Base-by-base conservation (phyloP, 2,113 vertebrate genomes). In the Scomber scombrus region DNA sequence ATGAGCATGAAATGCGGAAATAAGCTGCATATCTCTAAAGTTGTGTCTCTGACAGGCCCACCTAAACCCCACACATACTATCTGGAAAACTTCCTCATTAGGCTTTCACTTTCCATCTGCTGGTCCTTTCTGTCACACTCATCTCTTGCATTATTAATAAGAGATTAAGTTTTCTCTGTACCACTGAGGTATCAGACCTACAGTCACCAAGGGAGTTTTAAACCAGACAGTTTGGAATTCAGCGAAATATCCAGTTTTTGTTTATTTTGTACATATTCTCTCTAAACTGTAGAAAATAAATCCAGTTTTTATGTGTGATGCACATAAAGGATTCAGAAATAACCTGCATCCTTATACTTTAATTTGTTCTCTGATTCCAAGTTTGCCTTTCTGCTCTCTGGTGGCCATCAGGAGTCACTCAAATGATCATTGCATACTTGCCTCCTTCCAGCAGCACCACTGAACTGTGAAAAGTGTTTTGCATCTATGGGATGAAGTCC, bases 71-170 rank as follows among this genome's bases (percentile, higher is more conserved):
- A 21, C 34, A 6, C 11, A 9, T 54, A 26, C 57, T 63, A 54
- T 58, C 29, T n/a, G 45, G 54, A 47, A 55, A 63, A 45, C 18
- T 19, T 19, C 16, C 34, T 64, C 0, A 0, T 16, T 16, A 12
- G 9, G 56, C 47, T 77, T 78, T 85, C 58, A 56, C 75, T 75
- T 71, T 75, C 69, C 73, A 52, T 54, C 81, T 82, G 75, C 80
- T 84, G 67, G 54, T 68, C 34, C 34, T 40, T 40, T 10, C 34
- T 40, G 34, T 40, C 34, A 40, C 34, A 40, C 6, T 7, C 34
- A 2, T 50, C 47, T 69, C 14, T 1, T 84, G 61, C n/a, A 78
- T 84, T 78, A 73, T 77, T 88, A 13, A 85, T 58, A 13, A 43
- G 11, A 72, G 45, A 60, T 9, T 14, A 64, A 16, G 6, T 61